phyloP scores from a whole-genome alignment of 2,888 invertebrate genomes.

The Perdita meconis region DNA sequence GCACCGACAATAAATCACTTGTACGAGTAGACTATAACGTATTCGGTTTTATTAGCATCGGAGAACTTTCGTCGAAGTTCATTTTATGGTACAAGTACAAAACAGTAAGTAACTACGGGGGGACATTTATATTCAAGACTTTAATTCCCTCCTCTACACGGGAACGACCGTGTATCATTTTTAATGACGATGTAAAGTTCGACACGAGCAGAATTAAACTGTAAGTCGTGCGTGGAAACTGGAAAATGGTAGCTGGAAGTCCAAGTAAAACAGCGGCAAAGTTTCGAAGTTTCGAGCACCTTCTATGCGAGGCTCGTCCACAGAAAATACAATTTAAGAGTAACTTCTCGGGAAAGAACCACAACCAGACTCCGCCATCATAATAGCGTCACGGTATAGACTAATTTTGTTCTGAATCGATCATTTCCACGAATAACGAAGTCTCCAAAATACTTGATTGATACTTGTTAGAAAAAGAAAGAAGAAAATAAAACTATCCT shows the following conservation, averaged over 20 bases:
- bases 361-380: too few species aligned
- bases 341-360: constrained; percentile 24
- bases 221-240: constrained; percentile 61
- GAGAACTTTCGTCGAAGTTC: neutral
- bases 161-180: constrained; percentile 55
- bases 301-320: constrained; percentile 42
- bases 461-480: too few species aligned
- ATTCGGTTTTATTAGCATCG: neutral
- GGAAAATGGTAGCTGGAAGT: constrained; percentile 41
- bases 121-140: neutral
- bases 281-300: constrained; percentile 49
- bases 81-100: neutral
- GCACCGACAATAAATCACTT: too few species aligned
- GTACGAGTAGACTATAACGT: neutral
- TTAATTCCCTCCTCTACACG: neutral
- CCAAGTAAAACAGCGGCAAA: constrained; percentile 26
- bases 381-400: too few species aligned
- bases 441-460: too few species aligned
- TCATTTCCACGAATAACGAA: too few species aligned
- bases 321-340: constrained; percentile 64
- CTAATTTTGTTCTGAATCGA: too few species aligned
- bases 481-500: too few species aligned
- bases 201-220: constrained; percentile 63
- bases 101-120: neutral
- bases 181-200: constrained; percentile 72